A percentile compares a stretch with the other conserved stretches of the same genome.
Conservation (phyloP, 2,888 invertebrate species). For the Brachyopa scutellaris region DNA sequence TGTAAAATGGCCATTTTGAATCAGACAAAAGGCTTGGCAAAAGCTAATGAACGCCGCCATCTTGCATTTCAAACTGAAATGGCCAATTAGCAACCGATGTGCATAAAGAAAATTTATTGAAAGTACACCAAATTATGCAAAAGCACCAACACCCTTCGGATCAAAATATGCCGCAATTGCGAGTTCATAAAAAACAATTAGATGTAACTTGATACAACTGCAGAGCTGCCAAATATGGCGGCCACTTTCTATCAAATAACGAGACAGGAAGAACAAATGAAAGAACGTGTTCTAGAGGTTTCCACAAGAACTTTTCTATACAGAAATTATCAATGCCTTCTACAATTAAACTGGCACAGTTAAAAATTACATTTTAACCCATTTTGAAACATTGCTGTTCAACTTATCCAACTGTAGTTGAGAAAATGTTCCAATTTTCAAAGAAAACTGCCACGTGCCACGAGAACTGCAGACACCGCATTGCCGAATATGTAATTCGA, state of each 20-base stretch:
- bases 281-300: conserved; percentile 67
- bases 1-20: conserved; percentile 64
- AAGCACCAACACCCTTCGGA: background rate
- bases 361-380: background rate
- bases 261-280: conserved; percentile 22
- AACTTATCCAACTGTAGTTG: conserved; percentile 33
- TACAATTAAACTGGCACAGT: background rate
- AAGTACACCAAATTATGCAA: background rate
- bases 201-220: conserved; percentile 24
- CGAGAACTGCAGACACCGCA: conserved; percentile 35
- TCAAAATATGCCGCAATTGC: conserved; percentile 4
- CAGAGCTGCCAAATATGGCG: conserved; percentile 47
- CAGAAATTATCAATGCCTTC: background rate
- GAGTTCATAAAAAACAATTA: background rate
- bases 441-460: conserved; percentile 66
- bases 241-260: conserved; percentile 21
- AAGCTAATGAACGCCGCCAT: conserved; percentile 56
- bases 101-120: background rate
- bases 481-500: conserved; percentile 17
- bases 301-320: conserved; percentile 23
- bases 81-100: conserved; percentile 38
- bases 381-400: conserved; percentile 2
- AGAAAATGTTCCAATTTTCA: conserved; percentile 1
- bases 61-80: conserved; percentile 47
- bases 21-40: conserved; percentile 60